A percentile compares a stretch with the other conserved stretches of the same genome.
Evolutionary conservation across 1,140 invertebrate species (phyloP).

Genomic region (Nylanderia fulva): DNA sequence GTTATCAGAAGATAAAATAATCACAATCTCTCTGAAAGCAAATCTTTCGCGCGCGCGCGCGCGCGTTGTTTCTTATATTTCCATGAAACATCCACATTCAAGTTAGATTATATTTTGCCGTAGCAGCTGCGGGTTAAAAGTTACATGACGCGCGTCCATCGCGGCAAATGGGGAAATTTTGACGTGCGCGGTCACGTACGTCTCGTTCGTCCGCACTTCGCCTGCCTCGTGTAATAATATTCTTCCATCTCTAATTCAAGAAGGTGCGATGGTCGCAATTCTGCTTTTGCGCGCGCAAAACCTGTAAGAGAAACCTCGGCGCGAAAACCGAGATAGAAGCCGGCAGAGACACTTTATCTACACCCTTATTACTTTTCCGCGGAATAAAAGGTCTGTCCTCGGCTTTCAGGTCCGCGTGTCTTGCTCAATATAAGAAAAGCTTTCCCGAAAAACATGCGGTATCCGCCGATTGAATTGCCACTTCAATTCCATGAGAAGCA

Average conservation of each 20-base stretch:
- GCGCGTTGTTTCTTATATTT: neutral
- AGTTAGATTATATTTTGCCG: slow-evolving; percentile 36
- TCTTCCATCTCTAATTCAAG: slow-evolving; percentile 58
- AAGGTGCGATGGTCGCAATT: slow-evolving; percentile 17
- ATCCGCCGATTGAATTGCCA: neutral
- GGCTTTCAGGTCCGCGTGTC: slow-evolving; percentile 3
- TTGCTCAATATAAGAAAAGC: neutral
- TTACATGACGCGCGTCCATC: slow-evolving; percentile 17
- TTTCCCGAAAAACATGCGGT: too few relatives aligned
- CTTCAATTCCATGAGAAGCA: neutral
- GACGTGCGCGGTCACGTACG: slow-evolving; percentile 43
- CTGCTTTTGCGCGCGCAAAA: slow-evolving; percentile 7
- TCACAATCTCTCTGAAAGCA: neutral
- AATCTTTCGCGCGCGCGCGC: neutral
- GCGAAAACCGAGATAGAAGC: neutral
- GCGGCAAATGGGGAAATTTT: slow-evolving; percentile 23
- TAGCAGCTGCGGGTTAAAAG: slow-evolving; percentile 8
- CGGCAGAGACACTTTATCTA: neutral
- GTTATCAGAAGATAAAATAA: neutral
- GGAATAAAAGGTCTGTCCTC: slow-evolving; percentile 21
- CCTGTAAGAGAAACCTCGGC: neutral
- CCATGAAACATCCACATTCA: neutral
- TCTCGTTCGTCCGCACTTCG: slow-evolving; percentile 14
- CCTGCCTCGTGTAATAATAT: slow-evolving; percentile 43
- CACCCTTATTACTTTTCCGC: slow-evolving; percentile 1